Evolutionary conservation across 2,113 vertebrate genomes (phyloP).

Genomic region (Loxodonta africana): DNA sequence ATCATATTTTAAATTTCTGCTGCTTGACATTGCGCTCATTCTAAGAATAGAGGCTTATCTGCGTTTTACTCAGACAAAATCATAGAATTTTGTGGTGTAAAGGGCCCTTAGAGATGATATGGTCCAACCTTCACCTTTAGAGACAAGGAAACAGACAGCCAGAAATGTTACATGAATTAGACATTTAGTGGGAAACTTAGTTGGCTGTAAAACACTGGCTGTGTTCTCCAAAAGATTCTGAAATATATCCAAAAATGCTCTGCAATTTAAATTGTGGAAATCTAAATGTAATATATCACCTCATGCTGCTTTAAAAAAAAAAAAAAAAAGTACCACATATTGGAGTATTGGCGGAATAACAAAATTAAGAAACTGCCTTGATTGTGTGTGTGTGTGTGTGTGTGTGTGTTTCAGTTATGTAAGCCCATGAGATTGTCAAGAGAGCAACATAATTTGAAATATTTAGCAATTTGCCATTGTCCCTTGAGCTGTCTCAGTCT

Average conservation of each 20-base stretch:
- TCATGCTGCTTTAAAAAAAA: background rate
- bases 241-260: background rate
- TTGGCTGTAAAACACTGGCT: background rate
- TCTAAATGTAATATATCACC: background rate
- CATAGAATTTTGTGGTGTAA: background rate
- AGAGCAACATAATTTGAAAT: background rate
- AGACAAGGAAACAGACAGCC: background rate
- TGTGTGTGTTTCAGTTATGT: background rate
- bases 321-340: background rate
- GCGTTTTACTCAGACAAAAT: background rate
- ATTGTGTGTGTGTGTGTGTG: background rate
- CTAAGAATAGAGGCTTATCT: background rate
- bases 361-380: conserved; percentile 5
- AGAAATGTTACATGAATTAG: background rate
- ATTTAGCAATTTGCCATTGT: background rate
- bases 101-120: background rate
- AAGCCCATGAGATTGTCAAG: background rate
- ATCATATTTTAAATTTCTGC: background rate
- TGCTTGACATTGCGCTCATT: background rate
- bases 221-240: conserved; percentile 3
- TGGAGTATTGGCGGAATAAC: background rate
- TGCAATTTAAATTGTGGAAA: background rate
- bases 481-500: background rate
- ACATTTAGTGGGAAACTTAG: background rate
- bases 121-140: background rate